Conservation (phyloP, 2,797 vertebrate genomes). For the Darevskia mixta region DNA sequence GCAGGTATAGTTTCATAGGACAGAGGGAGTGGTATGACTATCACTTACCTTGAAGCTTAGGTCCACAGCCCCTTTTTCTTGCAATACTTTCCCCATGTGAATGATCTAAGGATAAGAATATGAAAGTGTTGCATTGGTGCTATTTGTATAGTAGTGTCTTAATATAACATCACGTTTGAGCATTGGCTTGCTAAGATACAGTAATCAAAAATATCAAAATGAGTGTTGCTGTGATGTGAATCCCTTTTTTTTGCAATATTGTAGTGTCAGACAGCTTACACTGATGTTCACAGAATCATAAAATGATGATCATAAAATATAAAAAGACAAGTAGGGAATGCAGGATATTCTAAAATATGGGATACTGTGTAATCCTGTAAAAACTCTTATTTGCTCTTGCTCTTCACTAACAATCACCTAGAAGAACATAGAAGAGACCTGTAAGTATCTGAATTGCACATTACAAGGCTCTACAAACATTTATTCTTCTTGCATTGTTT, state of each 20-base stretch:
- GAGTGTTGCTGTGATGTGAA: not conserved
- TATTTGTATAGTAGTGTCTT: not conserved
- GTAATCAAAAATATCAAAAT: not conserved
- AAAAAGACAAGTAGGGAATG: not conserved
- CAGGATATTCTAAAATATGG: not conserved
- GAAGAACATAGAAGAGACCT: not conserved
- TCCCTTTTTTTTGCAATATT: not conserved
- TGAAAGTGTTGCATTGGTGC: not conserved
- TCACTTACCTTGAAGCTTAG: not conserved
- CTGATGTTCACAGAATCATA: not conserved
- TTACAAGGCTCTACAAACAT: not conserved
- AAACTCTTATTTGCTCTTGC: not conserved
- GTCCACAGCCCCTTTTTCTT: not conserved
- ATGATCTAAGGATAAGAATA: not conserved
- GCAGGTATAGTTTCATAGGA: not conserved
- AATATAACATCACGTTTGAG: not conserved
- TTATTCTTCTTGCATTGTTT: not conserved
- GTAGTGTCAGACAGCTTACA: not conserved
- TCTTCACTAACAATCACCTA: not conserved
- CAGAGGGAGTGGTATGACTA: not conserved
- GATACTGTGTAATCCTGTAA: not conserved
- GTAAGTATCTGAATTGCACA: not conserved
- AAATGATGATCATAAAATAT: not conserved
- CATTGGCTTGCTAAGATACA: not conserved
- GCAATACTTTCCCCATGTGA: not conserved